Evolutionary conservation across 2,888 invertebrate genomes (phyloP), one percentile per base, ranked within the genome.

Genomic region (Lithosia quadra): DNA sequence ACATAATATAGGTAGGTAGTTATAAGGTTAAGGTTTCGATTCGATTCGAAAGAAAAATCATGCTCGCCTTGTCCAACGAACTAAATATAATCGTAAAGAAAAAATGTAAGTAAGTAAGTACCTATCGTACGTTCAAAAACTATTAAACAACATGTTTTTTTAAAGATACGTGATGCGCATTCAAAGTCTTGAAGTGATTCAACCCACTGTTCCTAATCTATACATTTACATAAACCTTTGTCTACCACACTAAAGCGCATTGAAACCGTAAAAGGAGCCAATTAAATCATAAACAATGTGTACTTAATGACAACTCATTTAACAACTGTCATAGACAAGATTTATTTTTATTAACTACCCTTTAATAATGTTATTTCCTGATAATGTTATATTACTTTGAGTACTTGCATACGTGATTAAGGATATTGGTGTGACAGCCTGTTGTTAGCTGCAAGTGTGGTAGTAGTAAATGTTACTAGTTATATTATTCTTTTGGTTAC

Each of bases 211-310:
- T 43, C 39, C 64, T 65, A 63, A 69, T 69, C 64, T 63, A 71
- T 73, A 63, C 65, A 71, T 67, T 71, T 28, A 73, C 68, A 76
- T 69, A 72, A 60, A 64, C 77, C 71, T 80, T 79, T 80, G 78
- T 77, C 68, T 18, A 63, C 64, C 67, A 61, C 71, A 75, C 69
- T 70, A 67, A 71, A 74, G n/a, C 68, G 71, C 74, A 84, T 82
- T 82, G 57, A 64, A 22, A 24, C 82, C 82, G 67, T 81, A 78
- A 78, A 82, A 21, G 81, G 82, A 62, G 69, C 63, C 82, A 80
- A 84, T 88, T 84, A 87, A 75, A 82, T 77, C 75, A 75, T 78
- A 77, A 69, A 85, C 87, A 84, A 88, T 87, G 73, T 82, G 81
- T 71, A 79, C 67, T 85, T 80, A 82, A 65, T 63, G 74, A 63